Conservation (phyloP, 2,888 invertebrate species). For the Tiliacea aurago region DNA sequence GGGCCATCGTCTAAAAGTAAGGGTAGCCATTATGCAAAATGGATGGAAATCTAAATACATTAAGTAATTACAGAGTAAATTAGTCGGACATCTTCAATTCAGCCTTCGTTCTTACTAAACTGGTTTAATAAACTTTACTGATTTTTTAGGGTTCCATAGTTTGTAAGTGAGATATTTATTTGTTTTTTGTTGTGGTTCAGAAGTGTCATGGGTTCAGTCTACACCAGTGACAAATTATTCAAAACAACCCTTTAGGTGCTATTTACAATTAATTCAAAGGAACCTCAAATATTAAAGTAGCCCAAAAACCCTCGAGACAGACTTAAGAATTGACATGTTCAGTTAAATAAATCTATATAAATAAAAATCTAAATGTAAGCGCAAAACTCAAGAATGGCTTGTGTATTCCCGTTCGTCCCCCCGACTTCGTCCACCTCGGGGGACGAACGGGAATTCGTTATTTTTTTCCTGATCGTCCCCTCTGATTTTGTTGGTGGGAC, state of each 20-base stretch:
- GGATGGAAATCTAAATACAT: conserved; percentile 62
- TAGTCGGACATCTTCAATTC: conserved; percentile 63
- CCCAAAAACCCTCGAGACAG: too few species aligned
- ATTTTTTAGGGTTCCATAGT: conserved; percentile 43
- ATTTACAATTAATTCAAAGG: too few species aligned
- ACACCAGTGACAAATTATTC: not conserved
- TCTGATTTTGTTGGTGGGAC: too few species aligned
- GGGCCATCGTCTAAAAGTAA: conserved; percentile 27
- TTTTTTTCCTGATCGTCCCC: too few species aligned
- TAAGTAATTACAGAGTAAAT: conserved; percentile 63
- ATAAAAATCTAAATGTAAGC: too few species aligned
- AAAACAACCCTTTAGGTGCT: not conserved
- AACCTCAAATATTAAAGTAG: too few species aligned
- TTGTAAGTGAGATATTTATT: not conserved
- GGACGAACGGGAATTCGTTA: too few species aligned
- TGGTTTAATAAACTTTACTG: conserved; percentile 55
- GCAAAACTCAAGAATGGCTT: too few species aligned
- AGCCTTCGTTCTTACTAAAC: conserved; percentile 47
- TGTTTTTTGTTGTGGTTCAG: not conserved
- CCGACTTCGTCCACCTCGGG: too few species aligned
- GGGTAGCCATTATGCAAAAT: conserved; percentile 50
- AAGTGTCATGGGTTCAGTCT: not conserved
- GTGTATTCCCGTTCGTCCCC: too few species aligned
- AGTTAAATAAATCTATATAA: too few species aligned
- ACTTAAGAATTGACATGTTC: too few species aligned